Evolutionary conservation across 92 coral and sea anemone genomes (phyloP).

Genomic region (Anthopleura xanthogrammica): DNA sequence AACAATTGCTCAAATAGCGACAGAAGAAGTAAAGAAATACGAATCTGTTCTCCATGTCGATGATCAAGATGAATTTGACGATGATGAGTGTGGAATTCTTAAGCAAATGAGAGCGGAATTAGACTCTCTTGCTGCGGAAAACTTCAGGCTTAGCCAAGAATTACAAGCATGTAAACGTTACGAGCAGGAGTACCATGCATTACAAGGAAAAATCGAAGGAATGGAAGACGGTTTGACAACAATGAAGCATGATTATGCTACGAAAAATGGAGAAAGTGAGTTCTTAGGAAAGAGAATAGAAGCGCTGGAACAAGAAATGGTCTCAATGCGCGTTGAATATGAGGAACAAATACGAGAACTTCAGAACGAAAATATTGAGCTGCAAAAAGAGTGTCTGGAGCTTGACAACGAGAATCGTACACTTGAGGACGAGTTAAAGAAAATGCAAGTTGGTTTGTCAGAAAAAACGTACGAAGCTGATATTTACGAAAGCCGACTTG

Average conservation of each 20-base stretch:
- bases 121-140: slow-evolving; percentile 66
- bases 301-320: slow-evolving; percentile 74
- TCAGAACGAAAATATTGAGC: slow-evolving; percentile 71
- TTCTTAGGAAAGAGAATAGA: slow-evolving; percentile 82
- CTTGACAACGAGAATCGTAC: slow-evolving; percentile 63
- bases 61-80: slow-evolving; percentile 58
- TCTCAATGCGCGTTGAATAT: slow-evolving; percentile 78
- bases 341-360: slow-evolving; percentile 73
- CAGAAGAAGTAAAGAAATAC: slow-evolving; percentile 80
- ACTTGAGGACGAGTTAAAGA: slow-evolving; percentile 31
- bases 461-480: slow-evolving; percentile 22
- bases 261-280: slow-evolving; percentile 89
- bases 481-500: slow-evolving; percentile 10
- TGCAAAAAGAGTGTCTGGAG: slow-evolving; percentile 72
- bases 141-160: slow-evolving; percentile 58
- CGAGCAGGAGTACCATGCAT: slow-evolving; percentile 67
- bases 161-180: slow-evolving; percentile 52
- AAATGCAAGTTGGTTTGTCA: slow-evolving; percentile 16
- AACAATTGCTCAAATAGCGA: slow-evolving; percentile 77
- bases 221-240: slow-evolving; percentile 69
- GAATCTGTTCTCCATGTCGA: slow-evolving; percentile 59
- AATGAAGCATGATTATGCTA: slow-evolving; percentile 78
- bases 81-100: slow-evolving; percentile 52
- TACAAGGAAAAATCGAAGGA: slow-evolving; percentile 63
- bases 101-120: slow-evolving; percentile 62